Conservation (phyloP, 2,888 invertebrate species). For the Ceriagrion tenellum region DNA sequence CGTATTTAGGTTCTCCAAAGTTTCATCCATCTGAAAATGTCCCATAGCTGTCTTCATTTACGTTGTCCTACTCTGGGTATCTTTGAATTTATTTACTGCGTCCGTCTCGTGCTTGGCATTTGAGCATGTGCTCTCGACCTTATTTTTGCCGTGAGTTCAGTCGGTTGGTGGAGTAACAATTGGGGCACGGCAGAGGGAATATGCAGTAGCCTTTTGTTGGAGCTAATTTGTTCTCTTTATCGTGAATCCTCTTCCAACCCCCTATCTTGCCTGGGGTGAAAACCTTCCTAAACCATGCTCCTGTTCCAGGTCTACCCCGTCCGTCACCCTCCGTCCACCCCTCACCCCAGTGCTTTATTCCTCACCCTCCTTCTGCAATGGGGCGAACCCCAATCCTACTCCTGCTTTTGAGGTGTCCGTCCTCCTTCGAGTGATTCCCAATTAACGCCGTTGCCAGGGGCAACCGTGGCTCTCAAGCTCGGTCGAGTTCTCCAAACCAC, state of each 20-base stretch:
- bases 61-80: no score
- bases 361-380: not conserved
- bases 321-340: not conserved
- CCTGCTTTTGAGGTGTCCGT: constrained; percentile 4
- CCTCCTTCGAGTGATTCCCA: constrained; percentile 6
- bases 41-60: no score
- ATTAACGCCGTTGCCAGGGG: constrained; percentile 32
- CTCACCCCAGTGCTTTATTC: no score
- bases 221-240: not conserved
- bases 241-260: no score
- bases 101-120: no score
- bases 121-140: no score
- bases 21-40: no score
- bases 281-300: not conserved
- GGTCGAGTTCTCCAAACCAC: not conserved
- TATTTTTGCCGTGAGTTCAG: no score
- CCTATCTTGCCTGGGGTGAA: not conserved
- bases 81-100: no score
- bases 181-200: not conserved
- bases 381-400: not conserved
- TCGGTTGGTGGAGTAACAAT: not conserved
- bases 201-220: not conserved
- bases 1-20: no score
- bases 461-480: not conserved
- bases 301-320: not conserved